Percentiles rank a stretch among this genome's conserved stretches.
phyloP scores from a whole-genome alignment of 1,140 invertebrate genomes.

The Drosophila nasuta region DNA sequence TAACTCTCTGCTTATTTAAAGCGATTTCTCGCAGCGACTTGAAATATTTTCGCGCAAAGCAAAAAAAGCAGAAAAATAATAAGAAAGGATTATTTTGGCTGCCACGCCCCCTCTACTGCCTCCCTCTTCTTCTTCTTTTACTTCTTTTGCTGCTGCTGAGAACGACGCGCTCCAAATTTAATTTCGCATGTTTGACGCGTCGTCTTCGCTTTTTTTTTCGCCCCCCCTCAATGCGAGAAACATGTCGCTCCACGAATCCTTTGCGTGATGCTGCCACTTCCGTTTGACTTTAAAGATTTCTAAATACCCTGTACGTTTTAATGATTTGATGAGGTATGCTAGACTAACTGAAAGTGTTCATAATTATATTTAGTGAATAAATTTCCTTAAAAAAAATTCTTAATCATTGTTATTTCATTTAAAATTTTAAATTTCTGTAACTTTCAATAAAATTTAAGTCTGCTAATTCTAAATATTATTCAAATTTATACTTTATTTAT shows the following conservation, averaged over 20 bases:
- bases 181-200: conserved; percentile 76
- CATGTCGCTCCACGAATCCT: conserved; percentile 29
- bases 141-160: conserved; percentile 14
- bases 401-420: too few relatives aligned
- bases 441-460: too few relatives aligned
- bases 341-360: background rate
- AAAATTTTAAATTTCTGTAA: too few relatives aligned
- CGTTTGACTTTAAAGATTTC: conserved; percentile 60
- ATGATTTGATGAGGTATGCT: background rate
- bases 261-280: conserved; percentile 61
- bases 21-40: conserved; percentile 35
- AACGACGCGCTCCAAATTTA: conserved; percentile 61
- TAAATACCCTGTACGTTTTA: conserved; percentile 12
- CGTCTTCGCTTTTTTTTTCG: conserved; percentile 7
- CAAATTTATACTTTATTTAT: too few relatives aligned
- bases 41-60: conserved; percentile 37
- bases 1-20: conserved; percentile 46
- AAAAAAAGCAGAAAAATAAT: conserved; percentile 42
- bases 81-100: conserved; percentile 68
- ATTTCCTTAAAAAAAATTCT: too few relatives aligned
- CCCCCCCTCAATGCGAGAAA: background rate
- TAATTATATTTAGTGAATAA: too few relatives aligned
- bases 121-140: conserved; percentile 25
- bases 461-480: too few relatives aligned
- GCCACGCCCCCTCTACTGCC: conserved; percentile 70